Base-by-base conservation (phyloP, 2,888 invertebrate genomes). In the Barypeithes pellucidus region DNA sequence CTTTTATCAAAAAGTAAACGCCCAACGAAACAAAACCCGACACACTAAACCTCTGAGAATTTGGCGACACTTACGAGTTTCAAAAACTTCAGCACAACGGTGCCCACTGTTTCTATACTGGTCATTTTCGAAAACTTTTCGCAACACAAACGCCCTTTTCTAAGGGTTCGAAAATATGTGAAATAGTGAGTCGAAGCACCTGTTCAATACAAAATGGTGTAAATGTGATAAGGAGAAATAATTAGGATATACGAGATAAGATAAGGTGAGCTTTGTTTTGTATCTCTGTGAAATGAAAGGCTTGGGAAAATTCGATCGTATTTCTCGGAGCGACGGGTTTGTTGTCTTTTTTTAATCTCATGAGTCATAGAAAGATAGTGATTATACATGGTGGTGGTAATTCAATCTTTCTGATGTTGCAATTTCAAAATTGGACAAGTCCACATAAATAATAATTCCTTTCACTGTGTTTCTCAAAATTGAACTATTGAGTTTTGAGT, bases 81-180 rank as follows among this genome's bases (percentile, higher is more conserved):
- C 71, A 95, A 88, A 72, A 92, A 87, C 89, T 95, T 95, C 82
- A 95, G 90, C 85, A 94, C 91, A 74, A 95, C 91, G 70, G 94
- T 91, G 77, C 92, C 95, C 79, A 95, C 92, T 54, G 93, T 94
- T 85, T 93, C 92, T 73, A 94, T 89, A 77, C 93, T 93, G 84
- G 93, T 93, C 94, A 94, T 94, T 87, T 88, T 92, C 52, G 39
- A 60, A 72, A 66, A 72, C 72, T 52, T 39, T 60, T 67, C 20
- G 4, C 16, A 47, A 52, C 61, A 67, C 57, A 41, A 41, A 45
- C 24, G 16, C 36, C 18, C 39, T 39, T 22, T 47, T 12, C 8
- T 9, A 54, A 39, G 57, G 67, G 16, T 57, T 29, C 8, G 22
- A 65, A 24, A 59, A 57, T 12, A 36, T 41, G 11, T 39, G 20